These are phyloP conservation scores for Polymixis flavicincta DNA, from an alignment of 2,888 invertebrate genomes.

Conservation along the genomic window DNA sequence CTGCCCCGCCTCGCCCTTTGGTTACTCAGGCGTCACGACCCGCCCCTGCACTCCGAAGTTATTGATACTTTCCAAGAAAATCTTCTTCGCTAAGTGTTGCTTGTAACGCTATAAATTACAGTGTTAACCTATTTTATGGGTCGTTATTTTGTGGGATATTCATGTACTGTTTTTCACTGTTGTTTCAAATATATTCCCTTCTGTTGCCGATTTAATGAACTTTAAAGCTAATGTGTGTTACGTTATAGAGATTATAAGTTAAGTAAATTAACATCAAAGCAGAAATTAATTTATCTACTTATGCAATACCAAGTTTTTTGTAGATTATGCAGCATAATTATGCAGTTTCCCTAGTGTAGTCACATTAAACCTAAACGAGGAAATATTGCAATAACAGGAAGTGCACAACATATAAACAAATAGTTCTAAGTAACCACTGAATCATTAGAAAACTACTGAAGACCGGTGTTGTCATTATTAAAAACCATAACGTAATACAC, in stretches of 20 bases:
- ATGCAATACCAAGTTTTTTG: too few relatives aligned
- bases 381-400: constrained; percentile 43
- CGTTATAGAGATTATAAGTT: too few relatives aligned
- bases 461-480: constrained; percentile 42
- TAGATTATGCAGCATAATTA: too few relatives aligned
- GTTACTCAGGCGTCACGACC: constrained; percentile 16
- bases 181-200: not conserved
- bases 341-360: not conserved
- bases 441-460: constrained; percentile 54
- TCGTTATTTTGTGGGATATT: constrained; percentile 14
- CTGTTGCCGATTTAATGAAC: not conserved
- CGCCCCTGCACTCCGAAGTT: constrained; percentile 36
- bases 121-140: constrained; percentile 32
- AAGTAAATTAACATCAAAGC: too few relatives aligned
- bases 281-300: not conserved
- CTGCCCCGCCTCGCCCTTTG: constrained; percentile 17
- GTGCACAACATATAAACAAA: constrained; percentile 44
- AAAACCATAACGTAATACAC: constrained; percentile 49
- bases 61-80: constrained; percentile 52
- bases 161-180: not conserved
- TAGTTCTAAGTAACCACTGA: constrained; percentile 50
- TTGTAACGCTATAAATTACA: constrained; percentile 36
- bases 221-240: not conserved
- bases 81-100: constrained; percentile 28
- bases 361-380: constrained; percentile 18